phyloP scores from a whole-genome alignment of 2,888 invertebrate genomes.

The Caprella mutica region DNA sequence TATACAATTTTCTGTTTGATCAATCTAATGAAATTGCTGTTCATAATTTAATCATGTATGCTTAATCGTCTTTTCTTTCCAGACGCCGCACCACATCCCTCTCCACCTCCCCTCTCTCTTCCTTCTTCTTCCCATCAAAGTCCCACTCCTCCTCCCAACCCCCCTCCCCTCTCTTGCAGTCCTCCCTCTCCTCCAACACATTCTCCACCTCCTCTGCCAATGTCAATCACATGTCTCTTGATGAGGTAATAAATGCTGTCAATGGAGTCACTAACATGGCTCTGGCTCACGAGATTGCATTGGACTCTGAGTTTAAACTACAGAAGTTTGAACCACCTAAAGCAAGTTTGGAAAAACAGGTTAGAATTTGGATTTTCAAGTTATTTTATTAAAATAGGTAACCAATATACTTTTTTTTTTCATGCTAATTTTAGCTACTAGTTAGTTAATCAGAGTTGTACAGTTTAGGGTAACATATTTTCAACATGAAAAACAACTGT shows the following conservation, averaged over 20 bases:
- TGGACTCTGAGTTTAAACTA: conserved; percentile 80
- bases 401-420: not conserved
- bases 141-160: not conserved
- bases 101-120: conserved; percentile 2
- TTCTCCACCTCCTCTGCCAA: not conserved
- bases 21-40: no score
- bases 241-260: conserved; percentile 78
- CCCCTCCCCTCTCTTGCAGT: not conserved
- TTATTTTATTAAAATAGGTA: not conserved
- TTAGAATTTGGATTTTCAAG: not conserved
- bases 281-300: conserved; percentile 90
- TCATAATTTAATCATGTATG: no score
- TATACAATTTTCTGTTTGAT: no score
- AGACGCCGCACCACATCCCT: conserved; percentile 6
- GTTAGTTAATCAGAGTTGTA: not conserved
- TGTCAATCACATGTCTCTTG: conserved; percentile 50
- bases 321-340: conserved; percentile 67
- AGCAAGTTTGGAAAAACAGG: conserved; percentile 47
- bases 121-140: conserved; percentile 1
- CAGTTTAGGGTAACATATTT: not conserved
- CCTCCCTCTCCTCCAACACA: not conserved
- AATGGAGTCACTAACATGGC: conserved; percentile 85
- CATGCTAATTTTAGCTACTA: not conserved
- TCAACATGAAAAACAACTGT: not conserved
- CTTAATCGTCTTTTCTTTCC: not conserved